Conservation (phyloP, 2,888 invertebrate genomes). For the Platerodrilus igneus region DNA sequence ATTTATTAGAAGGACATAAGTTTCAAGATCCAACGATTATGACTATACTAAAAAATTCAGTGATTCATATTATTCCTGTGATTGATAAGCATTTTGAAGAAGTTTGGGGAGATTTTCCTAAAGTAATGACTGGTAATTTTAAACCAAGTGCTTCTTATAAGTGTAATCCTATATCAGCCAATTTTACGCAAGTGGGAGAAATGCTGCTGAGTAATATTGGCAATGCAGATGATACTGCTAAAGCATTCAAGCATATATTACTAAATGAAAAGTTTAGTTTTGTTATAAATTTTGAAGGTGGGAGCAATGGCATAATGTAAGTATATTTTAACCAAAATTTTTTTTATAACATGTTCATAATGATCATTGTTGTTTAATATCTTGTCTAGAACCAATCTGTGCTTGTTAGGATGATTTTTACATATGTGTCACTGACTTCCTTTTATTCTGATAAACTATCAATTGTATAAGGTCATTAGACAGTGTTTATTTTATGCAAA, state of each 20-base stretch:
- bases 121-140: slow-evolving; percentile 37
- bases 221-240: slow-evolving; percentile 48
- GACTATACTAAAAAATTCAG: slow-evolving; percentile 63
- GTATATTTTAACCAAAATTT: too few relatives aligned
- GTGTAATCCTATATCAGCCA: slow-evolving; percentile 46
- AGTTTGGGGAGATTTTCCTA: slow-evolving; percentile 45
- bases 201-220: slow-evolving; percentile 55
- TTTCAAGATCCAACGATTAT: slow-evolving; percentile 63
- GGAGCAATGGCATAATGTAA: slow-evolving; percentile 59
- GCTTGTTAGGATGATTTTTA: too few relatives aligned
- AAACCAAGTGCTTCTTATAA: slow-evolving; percentile 33
- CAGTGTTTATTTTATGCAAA: too few relatives aligned
- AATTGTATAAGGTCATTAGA: too few relatives aligned
- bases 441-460: too few relatives aligned
- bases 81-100: slow-evolving; percentile 57
- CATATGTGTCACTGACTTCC: too few relatives aligned
- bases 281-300: slow-evolving; percentile 70
- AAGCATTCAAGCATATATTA: slow-evolving; percentile 62
- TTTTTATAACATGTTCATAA: too few relatives aligned
- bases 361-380: too few relatives aligned
- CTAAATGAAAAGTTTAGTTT: slow-evolving; percentile 65
- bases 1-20: slow-evolving; percentile 68
- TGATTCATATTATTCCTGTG: slow-evolving; percentile 75
- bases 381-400: too few relatives aligned
- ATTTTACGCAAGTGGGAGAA: slow-evolving; percentile 61